Evolutionary conservation across 2,888 invertebrate species (phyloP).

Genomic region (Achlya flavicornis): DNA sequence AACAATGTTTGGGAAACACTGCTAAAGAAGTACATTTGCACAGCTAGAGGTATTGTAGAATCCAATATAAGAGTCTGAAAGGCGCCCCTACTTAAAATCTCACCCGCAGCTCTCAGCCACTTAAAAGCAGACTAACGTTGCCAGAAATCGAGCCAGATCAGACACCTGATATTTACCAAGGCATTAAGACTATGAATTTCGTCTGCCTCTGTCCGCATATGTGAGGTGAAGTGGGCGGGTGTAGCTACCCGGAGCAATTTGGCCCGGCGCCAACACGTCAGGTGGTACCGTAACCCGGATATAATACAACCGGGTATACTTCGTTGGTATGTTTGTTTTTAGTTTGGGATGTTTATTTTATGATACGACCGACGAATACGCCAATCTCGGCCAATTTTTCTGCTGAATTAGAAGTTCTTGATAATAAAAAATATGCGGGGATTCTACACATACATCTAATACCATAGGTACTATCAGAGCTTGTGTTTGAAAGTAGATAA

Average conservation of each 20-base stretch:
- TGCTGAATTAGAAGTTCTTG: background rate
- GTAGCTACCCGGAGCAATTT: slow-evolving; percentile 14
- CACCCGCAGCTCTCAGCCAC: background rate
- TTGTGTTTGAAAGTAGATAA: no score
- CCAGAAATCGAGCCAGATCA: background rate
- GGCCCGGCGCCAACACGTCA: slow-evolving; percentile 15
- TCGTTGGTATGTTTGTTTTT: no score
- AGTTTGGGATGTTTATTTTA: background rate
- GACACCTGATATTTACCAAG: background rate
- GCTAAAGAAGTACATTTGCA: no score
- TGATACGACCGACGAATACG: background rate
- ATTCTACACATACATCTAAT: no score
- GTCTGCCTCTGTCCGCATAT: background rate
- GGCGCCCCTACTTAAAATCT: background rate
- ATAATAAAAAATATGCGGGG: background rate
- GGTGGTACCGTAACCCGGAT: slow-evolving; percentile 10
- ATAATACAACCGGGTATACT: slow-evolving; percentile 1
- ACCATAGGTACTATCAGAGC: no score
- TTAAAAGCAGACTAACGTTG: background rate
- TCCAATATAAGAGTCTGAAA: no score
- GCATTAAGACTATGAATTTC: background rate
- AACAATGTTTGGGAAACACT: no score
- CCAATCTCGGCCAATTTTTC: background rate
- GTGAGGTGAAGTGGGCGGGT: slow-evolving; percentile 4
- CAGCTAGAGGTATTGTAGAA: no score